Percentiles rank a stretch among this genome's conserved stretches.
These are phyloP conservation scores for Tethea ocularis DNA, from an alignment of 2,888 invertebrate species.

Conservation along the genomic window DNA sequence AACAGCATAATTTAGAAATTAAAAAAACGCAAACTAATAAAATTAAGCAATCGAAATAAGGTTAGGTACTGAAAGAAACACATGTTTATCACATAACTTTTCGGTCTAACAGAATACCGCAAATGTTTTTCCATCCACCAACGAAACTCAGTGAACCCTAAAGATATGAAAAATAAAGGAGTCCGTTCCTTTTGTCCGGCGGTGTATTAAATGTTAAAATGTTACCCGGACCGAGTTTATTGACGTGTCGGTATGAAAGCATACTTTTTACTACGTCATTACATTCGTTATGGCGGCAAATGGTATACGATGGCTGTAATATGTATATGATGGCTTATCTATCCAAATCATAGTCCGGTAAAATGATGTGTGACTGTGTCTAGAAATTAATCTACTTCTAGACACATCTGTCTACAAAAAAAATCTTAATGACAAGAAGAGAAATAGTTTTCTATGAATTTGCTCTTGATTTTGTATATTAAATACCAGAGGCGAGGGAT, in stretches of 20 bases:
- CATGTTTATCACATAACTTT: not conserved
- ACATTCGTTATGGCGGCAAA: not conserved
- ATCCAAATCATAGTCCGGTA: not conserved
- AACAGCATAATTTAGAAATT: no score
- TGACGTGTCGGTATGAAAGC: not conserved
- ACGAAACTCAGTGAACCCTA: conserved; percentile 35
- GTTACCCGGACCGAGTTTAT: conserved; percentile 18
- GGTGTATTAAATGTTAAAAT: conserved; percentile 36
- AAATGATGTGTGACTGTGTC: not conserved
- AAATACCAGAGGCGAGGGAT: no score
- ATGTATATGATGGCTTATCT: not conserved
- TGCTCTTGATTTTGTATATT: no score
- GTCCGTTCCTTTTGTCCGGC: conserved; percentile 34
- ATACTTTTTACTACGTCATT: conserved; percentile 4
- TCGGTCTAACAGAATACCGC: not conserved
- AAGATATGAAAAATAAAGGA: conserved; percentile 42
- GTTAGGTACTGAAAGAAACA: no score
- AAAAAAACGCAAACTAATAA: no score
- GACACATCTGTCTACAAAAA: no score
- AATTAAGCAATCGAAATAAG: no score
- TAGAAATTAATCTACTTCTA: not conserved
- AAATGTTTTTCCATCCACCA: not conserved
- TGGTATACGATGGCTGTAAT: not conserved
- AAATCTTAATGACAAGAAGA: no score
- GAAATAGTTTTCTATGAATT: no score